These are phyloP conservation scores for Dromius quadrimaculatus DNA, from an alignment of 2,888 invertebrate species.

Conservation along the genomic window DNA sequence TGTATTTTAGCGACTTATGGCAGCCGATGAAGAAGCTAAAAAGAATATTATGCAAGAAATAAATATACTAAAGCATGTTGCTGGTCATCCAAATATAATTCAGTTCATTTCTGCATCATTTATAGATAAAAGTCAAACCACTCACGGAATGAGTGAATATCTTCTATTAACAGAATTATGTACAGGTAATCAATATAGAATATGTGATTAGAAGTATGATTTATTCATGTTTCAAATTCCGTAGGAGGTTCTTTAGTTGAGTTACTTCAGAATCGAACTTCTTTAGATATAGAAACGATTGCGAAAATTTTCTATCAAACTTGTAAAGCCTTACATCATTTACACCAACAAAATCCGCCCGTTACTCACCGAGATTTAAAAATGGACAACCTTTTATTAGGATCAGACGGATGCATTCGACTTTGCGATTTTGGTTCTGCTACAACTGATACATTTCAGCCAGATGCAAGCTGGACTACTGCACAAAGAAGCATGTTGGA, in stretches of 20 bases:
- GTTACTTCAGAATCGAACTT: constrained; percentile 72
- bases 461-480: constrained; percentile 92
- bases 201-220: not conserved
- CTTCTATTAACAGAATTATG: constrained; percentile 93
- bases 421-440: constrained; percentile 98
- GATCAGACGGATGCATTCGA: constrained; percentile 87
- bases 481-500: constrained; percentile 91
- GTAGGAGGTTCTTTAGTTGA: constrained; percentile 76
- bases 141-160: constrained; percentile 89
- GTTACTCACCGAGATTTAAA: constrained; percentile 96
- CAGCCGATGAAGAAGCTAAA: constrained; percentile 85
- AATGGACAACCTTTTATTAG: constrained; percentile 93
- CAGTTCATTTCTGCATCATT: constrained; percentile 88
- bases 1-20: constrained; percentile 76
- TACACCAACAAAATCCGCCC: constrained; percentile 92
- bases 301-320: constrained; percentile 92
- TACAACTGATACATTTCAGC: constrained; percentile 83
- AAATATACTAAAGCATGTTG: constrained; percentile 85
- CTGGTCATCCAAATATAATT: constrained; percentile 93
- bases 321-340: constrained; percentile 89
- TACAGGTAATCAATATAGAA: constrained; percentile 71
- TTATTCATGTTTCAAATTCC: not conserved
- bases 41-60: constrained; percentile 86
- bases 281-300: constrained; percentile 76
- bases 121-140: constrained; percentile 82